A percentile compares a stretch with the other conserved stretches of the same genome.
phyloP scores from a whole-genome alignment of 2,797 vertebrate species.

The Hybognathus amarus region DNA sequence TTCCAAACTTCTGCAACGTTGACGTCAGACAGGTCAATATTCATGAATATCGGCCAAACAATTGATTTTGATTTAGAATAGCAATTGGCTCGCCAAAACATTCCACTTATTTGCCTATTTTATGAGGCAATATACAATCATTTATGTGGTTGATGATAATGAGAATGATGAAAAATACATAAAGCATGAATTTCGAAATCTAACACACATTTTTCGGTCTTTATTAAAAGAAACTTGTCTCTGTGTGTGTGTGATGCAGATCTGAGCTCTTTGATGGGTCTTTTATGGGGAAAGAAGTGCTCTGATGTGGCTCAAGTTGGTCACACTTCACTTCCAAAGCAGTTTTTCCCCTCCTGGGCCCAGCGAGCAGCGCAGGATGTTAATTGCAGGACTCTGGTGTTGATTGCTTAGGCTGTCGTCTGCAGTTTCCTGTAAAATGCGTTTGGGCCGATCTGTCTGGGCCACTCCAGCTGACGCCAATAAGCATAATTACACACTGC shows the following conservation, averaged over 20 bases:
- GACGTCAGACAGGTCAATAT: neutral
- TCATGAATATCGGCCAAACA: neutral
- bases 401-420: slow-evolving; percentile 57
- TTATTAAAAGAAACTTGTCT: too few species aligned
- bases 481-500: slow-evolving; percentile 23
- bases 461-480: neutral
- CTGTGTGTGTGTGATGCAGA: neutral
- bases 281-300: neutral
- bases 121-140: neutral
- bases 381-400: slow-evolving; percentile 59
- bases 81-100: neutral
- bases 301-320: slow-evolving; percentile 53
- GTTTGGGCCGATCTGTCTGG: slow-evolving; percentile 48
- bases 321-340: slow-evolving; percentile 60
- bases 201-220: neutral
- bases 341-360: slow-evolving; percentile 32
- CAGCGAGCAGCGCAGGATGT: slow-evolving; percentile 54
- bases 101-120: neutral
- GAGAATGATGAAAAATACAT: neutral
- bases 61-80: neutral
- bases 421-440: slow-evolving; percentile 58
- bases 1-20: neutral
- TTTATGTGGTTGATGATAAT: neutral
- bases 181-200: neutral
- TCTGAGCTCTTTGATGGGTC: slow-evolving; percentile 17